Base-by-base conservation (phyloP, 1,140 invertebrate species). In the Heliconius hewitsoni region DNA sequence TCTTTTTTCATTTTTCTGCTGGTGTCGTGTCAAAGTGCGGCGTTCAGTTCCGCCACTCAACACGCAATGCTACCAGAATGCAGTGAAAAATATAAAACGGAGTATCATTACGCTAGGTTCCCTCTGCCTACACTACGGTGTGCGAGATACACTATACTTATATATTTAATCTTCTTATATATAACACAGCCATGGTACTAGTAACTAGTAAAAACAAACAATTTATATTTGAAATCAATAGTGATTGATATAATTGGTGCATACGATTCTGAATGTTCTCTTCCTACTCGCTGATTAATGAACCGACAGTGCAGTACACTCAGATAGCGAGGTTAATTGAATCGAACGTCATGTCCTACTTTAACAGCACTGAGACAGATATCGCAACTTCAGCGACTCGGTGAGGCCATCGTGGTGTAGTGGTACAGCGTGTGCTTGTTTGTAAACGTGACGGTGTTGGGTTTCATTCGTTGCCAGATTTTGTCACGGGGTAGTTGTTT, bases 261-360 rank as follows among this genome's bases (percentile, higher is more conserved):
- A 57, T 57, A 6, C 55, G 2, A 60, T 60, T 60, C n/a, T 60
- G 55, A 60, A 60, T 60, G 19, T 23, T 60, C 55, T 60, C 55
- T 27, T 60, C 19, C 55, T 60, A 60, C n/a, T 60, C 19, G 55
- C 8, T 60, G 11, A 60, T 60, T 60, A 60, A 60, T 60, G 55
- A 60, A 60, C 55, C 55, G 55, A 60, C 55, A 60, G 55, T 60
- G 55, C 55, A 60, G n/a, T 60, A 60, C 55, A 60, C 55, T 60
- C 55, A 60, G 55, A 23, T 60, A 19, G 19, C 52, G 19, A 55
- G 52, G 52, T 55, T 55, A 60, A 60, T 60, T 60, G n/a, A 60
- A 23, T 60, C 19, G 55, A 23, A 27, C 55, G 55, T 27, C 55
- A 60, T 27, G 55, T 23, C n/a, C 55, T 3, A 23, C 55, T 60